A percentile compares a stretch with the other conserved stretches of the same genome.
These are phyloP conservation scores for Stegodyphus dumicola DNA, from an alignment of 1,140 invertebrate genomes.

Conservation along the genomic window DNA sequence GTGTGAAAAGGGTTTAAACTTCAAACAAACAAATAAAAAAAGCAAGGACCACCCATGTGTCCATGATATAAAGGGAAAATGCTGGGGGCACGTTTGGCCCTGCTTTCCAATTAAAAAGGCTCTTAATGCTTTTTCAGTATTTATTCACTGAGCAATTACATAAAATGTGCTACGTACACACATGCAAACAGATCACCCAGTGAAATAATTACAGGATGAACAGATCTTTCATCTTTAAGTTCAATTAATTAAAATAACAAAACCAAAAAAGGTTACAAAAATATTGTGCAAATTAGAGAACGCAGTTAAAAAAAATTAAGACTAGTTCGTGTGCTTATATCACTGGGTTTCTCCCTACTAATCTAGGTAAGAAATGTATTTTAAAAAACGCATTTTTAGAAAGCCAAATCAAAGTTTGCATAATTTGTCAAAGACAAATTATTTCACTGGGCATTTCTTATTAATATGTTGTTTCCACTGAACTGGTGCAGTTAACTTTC, in stretches of 20 bases:
- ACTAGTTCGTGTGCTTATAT: slow-evolving; percentile 50
- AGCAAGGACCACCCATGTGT: slow-evolving; percentile 55
- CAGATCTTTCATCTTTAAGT: not conserved
- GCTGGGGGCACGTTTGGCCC: not conserved
- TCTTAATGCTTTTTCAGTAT: not conserved
- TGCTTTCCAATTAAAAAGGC: not conserved
- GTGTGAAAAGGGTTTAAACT: slow-evolving; percentile 26
- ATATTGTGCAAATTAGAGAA: slow-evolving; percentile 50
- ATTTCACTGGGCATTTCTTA: slow-evolving; percentile 44
- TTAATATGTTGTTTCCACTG: slow-evolving; percentile 4
- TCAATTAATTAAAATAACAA: slow-evolving; percentile 2
- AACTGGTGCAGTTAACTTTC: slow-evolving; percentile 35
- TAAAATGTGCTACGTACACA: slow-evolving; percentile 55
- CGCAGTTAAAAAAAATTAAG: slow-evolving; percentile 28
- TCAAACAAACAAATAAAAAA: slow-evolving; percentile 33
- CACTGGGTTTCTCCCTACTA: slow-evolving; percentile 10
- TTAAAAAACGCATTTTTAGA: not conserved
- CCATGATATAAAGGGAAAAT: slow-evolving; percentile 24
- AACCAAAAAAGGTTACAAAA: not conserved
- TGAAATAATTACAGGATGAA: slow-evolving; percentile 48
- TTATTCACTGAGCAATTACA: slow-evolving; percentile 53
- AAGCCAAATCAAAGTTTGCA: not conserved
- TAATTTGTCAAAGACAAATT: slow-evolving; percentile 17
- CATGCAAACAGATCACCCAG: slow-evolving; percentile 52
- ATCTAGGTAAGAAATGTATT: not conserved